phyloP scores from a whole-genome alignment of 2,888 invertebrate genomes.

The Tenthredo distinguenda region DNA sequence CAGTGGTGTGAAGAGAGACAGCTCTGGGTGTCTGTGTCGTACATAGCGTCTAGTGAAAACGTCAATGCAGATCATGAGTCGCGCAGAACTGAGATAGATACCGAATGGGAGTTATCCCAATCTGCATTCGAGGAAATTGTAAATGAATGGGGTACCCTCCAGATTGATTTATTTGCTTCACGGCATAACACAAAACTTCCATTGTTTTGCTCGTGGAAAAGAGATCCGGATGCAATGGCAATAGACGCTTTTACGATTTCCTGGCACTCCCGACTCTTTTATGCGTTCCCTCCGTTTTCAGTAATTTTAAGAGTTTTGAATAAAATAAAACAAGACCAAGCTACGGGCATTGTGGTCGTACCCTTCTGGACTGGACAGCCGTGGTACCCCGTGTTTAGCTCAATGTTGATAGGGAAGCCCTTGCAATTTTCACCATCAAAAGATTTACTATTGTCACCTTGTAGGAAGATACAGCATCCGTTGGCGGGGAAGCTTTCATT shows the following conservation, averaged over 20 bases:
- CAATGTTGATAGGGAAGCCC: background rate
- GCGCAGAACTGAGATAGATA: slow-evolving; percentile 43
- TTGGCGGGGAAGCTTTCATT: background rate
- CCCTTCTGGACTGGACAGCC: slow-evolving; percentile 21
- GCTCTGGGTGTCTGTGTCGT: slow-evolving; percentile 44
- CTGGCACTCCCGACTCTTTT: slow-evolving; percentile 11
- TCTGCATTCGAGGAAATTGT: slow-evolving; percentile 28
- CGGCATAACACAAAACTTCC: background rate
- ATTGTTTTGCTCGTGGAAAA: background rate
- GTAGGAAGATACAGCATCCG: background rate
- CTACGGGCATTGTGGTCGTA: slow-evolving; percentile 6
- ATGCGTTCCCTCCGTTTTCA: slow-evolving; percentile 30
- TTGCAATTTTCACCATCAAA: background rate
- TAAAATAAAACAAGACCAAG: slow-evolving; percentile 61
- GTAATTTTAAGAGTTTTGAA: slow-evolving; percentile 55
- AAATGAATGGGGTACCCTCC: background rate
- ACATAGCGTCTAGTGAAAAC: slow-evolving; percentile 56
- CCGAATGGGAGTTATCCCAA: slow-evolving; percentile 37
- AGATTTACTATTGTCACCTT: background rate
- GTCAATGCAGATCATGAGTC: slow-evolving; percentile 55
- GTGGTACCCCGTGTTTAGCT: slow-evolving; percentile 30
- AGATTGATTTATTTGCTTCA: slow-evolving; percentile 5
- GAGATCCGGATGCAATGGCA: background rate
- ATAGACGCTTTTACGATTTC: slow-evolving; percentile 1
- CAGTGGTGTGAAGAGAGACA: slow-evolving; percentile 10